These are phyloP conservation scores for Blennius ocellaris DNA, from an alignment of 2,113 vertebrate species.

Conservation along the genomic window DNA sequence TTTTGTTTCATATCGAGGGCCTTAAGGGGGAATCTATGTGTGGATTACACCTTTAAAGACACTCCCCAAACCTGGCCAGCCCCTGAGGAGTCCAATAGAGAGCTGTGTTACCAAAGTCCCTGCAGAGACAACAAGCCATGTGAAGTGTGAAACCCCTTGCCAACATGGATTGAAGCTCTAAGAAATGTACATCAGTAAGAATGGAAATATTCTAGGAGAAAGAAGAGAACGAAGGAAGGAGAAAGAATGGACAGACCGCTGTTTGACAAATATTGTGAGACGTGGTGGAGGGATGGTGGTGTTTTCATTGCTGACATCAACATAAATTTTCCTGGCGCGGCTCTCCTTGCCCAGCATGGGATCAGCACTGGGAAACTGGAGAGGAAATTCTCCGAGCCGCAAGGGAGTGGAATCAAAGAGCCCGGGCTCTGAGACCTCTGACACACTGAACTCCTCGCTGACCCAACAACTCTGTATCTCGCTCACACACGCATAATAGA, in stretches of 20 bases:
- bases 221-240: constrained; percentile 60
- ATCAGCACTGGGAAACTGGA: constrained; percentile 77
- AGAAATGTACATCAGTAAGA: constrained; percentile 67
- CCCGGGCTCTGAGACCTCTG: constrained; percentile 75
- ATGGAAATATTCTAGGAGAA: constrained; percentile 67
- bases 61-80: constrained; percentile 49
- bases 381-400: constrained; percentile 80
- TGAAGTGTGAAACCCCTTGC: constrained; percentile 76
- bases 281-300: constrained; percentile 75
- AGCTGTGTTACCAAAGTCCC: constrained; percentile 72
- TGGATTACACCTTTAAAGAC: constrained; percentile 74
- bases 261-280: constrained; percentile 86
- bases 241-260: constrained; percentile 80
- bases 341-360: constrained; percentile 81
- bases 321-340: constrained; percentile 84
- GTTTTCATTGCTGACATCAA: constrained; percentile 89
- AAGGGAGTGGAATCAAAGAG: constrained; percentile 81
- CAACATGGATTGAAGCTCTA: constrained; percentile 67
- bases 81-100: constrained; percentile 68
- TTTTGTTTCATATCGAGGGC: constrained; percentile 49
- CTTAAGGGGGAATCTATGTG: constrained; percentile 53
- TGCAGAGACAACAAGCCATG: constrained; percentile 74
- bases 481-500: constrained; percentile 29
- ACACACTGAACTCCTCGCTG: constrained; percentile 80
- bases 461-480: constrained; percentile 65